A percentile compares a stretch with the other conserved stretches of the same genome.
Conservation (phyloP, 2,797 vertebrate genomes). For the Hydrophis major region DNA sequence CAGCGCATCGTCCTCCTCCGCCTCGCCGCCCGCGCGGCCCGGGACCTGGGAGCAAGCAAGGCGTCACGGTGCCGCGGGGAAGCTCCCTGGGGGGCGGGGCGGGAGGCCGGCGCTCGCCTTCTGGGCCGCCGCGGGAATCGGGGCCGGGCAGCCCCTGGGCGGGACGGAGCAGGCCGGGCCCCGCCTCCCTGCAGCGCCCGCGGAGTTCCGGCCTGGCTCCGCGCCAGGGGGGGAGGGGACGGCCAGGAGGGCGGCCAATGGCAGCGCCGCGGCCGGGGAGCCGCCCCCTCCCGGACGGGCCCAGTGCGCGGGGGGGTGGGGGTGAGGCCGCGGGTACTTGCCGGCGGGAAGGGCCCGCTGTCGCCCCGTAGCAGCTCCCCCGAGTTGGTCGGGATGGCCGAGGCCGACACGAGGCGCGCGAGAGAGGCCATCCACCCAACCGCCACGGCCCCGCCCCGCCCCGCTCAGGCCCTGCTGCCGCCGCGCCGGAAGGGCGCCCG, state of each 20-base stretch:
- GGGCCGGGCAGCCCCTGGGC: background rate
- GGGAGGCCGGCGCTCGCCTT: background rate
- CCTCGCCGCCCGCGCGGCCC: conserved; percentile 30
- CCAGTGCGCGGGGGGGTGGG: background rate
- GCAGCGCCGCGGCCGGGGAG: background rate
- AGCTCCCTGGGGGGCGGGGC: too few relatives aligned
- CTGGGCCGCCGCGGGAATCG: background rate
- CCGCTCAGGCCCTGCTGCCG: background rate
- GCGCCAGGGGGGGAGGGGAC: rapidly evolving
- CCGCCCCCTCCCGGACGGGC: background rate
- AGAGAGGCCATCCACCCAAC: background rate
- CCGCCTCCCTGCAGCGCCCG: rapidly evolving
- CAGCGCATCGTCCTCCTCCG: conserved; percentile 4
- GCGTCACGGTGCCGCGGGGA: too few relatives aligned
- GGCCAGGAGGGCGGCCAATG: background rate
- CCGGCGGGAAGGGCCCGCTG: conserved; percentile 14
- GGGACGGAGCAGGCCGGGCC: background rate
- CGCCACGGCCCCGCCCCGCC: too few relatives aligned
- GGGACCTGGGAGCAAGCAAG: background rate
- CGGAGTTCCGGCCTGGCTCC: background rate
- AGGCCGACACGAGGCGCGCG: conserved; percentile 20
- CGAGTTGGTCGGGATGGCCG: background rate
- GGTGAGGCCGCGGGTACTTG: conserved; percentile 18
- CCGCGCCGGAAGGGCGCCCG: conserved; percentile 1
- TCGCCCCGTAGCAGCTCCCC: background rate